phyloP scores from a whole-genome alignment of 2,797 vertebrate genomes.

The Tamandua tetradactyla region DNA sequence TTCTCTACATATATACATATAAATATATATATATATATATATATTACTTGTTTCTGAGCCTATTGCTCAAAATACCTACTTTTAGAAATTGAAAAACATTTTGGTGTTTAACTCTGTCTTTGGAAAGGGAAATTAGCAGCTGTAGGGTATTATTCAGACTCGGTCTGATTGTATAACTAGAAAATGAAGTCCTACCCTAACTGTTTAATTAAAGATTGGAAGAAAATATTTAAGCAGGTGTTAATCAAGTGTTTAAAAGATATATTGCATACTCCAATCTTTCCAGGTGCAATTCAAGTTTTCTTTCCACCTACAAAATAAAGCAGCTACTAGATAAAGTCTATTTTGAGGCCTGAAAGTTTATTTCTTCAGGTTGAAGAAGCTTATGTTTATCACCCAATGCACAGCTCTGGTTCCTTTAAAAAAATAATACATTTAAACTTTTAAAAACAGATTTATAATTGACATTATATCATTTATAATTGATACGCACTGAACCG shows the following conservation, averaged over 20 bases:
- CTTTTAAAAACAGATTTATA: background rate
- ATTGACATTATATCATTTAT: background rate
- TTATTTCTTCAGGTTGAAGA: slow-evolving; percentile 34
- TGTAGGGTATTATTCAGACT: slow-evolving; percentile 67
- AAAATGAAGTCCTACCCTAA: slow-evolving; percentile 73
- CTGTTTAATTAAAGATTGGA: slow-evolving; percentile 79
- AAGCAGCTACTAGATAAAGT: slow-evolving; percentile 38
- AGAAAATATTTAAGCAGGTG: slow-evolving; percentile 81
- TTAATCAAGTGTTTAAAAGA: slow-evolving; percentile 76
- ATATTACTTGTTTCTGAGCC: background rate
- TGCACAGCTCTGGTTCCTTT: background rate
- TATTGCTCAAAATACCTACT: background rate
- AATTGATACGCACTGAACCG: background rate
- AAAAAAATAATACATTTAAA: slow-evolving; percentile 13
- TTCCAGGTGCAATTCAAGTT: slow-evolving; percentile 75
- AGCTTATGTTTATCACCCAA: background rate
- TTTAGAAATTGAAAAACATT: slow-evolving; percentile 25
- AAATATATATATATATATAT: too few species aligned
- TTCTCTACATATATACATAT: background rate
- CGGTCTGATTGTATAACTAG: slow-evolving; percentile 69
- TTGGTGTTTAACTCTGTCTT: slow-evolving; percentile 62
- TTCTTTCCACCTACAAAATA: slow-evolving; percentile 63
- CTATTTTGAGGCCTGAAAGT: slow-evolving; percentile 47
- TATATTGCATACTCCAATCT: slow-evolving; percentile 44
- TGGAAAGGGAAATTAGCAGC: slow-evolving; percentile 74